phyloP scores from a whole-genome alignment of 2,888 invertebrate genomes.

The Prosapia bicincta region DNA sequence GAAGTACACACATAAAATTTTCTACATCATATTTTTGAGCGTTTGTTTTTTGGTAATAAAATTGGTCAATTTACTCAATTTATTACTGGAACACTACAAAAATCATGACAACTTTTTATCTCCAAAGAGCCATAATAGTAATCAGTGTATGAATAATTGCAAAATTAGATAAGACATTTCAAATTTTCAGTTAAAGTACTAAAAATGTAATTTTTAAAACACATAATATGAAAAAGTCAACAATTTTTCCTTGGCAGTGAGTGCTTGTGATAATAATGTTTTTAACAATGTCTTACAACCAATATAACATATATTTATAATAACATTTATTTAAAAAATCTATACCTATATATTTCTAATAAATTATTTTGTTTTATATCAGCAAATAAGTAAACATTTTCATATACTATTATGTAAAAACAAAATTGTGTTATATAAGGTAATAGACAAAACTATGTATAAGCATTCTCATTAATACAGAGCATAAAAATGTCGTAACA shows the following conservation, averaged over 20 bases:
- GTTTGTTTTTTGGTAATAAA: too few relatives aligned
- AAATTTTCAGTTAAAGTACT: neutral
- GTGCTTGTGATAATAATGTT: neutral
- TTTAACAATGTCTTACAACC: neutral
- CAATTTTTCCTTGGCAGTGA: neutral
- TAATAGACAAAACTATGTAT: neutral
- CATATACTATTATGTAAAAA: neutral
- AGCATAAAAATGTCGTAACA: neutral
- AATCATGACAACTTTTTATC: neutral
- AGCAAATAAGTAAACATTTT: neutral
- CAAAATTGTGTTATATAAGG: neutral
- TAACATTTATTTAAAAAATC: neutral
- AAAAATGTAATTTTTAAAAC: neutral
- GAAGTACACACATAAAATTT: too few relatives aligned
- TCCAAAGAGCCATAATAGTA: neutral
- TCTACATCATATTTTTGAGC: too few relatives aligned
- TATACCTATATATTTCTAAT: neutral
- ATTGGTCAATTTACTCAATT: too few relatives aligned
- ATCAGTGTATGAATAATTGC: neutral
- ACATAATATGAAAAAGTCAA: neutral
- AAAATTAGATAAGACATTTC: neutral
- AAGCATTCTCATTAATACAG: neutral
- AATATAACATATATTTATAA: neutral
- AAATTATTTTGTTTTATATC: neutral
- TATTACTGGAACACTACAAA: neutral